Percentiles rank a stretch among this genome's conserved stretches.
These are phyloP conservation scores for Mohoua ochrocephala DNA, from an alignment of 2,113 vertebrate species.

Conservation along the genomic window DNA sequence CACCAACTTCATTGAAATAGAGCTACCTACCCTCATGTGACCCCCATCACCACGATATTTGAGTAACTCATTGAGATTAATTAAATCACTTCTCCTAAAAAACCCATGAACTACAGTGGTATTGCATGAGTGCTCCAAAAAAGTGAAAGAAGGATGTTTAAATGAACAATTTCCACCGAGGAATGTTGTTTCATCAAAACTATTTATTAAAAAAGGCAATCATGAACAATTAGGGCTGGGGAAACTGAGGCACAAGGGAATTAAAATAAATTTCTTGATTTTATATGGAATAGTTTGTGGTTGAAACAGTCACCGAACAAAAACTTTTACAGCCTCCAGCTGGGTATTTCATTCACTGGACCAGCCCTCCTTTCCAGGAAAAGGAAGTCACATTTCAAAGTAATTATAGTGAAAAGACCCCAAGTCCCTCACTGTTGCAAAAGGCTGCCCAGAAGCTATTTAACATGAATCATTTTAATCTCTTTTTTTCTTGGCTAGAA, in stretches of 20 bases:
- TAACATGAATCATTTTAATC: neutral
- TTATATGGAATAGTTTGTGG: neutral
- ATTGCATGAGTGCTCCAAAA: neutral
- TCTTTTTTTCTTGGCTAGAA: neutral
- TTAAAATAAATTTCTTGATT: neutral
- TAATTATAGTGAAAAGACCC: constrained; percentile 38
- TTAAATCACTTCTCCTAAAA: neutral
- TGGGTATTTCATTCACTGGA: constrained; percentile 42
- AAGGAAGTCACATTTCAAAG: constrained; percentile 65
- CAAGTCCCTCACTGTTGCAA: neutral
- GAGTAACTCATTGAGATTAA: neutral
- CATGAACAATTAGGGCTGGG: neutral
- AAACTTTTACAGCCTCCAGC: constrained; percentile 22
- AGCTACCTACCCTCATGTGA: neutral
- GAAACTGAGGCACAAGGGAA: constrained; percentile 42
- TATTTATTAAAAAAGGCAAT: neutral
- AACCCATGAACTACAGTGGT: neutral
- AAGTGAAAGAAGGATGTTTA: neutral
- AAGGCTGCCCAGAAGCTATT: constrained; percentile 8
- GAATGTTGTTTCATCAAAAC: neutral
- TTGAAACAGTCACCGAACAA: constrained; percentile 9
- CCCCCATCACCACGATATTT: neutral
- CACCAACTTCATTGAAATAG: neutral
- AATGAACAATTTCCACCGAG: neutral
- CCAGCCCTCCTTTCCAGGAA: constrained; percentile 43